Evolutionary conservation across 53 echinoderm and acorn worm genomes (phyloP), one percentile per base, ranked within the genome.

Genomic region (Hippasteria phrygiana): DNA sequence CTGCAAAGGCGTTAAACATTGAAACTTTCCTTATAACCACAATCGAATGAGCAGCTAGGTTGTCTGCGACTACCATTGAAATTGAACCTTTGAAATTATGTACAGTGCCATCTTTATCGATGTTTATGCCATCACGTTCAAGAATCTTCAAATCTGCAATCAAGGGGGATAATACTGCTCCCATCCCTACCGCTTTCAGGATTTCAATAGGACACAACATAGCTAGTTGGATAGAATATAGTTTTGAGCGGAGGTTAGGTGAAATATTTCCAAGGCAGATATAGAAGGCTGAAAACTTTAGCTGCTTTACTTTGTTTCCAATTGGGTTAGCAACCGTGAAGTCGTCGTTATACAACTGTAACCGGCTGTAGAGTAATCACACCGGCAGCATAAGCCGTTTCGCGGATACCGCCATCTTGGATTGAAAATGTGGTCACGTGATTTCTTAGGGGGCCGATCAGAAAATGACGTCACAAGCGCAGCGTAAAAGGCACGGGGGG

Each of bases 1-100:
- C 73, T 27, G 36, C 87, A 87, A 72, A 54, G 51, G 27, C 87
- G 50, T 37, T 9, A 36, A 37, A 36, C 35, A 37, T 87, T 71
- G 12, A 87, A 87, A 54, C 87, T 73, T 71, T 87, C 87, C 53
- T 87, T 55, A 50, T 37, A 72, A 50, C 87, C 83, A 66, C 83
- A 43, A 74, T 46, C n/a, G 16, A 13, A 33, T 63, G 64, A 31
- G 64, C 75, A 74, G 45, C 75, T 45, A 84, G 42, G 70, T 84
- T 84, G 37, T 70, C 87, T 72, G 87, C 87, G 13, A 87, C 87
- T 72, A 87, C 55, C 87, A 87, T 83, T 42, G 83, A 83, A 65
- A 83, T 0, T 7, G 83, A 43, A 31, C 83, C 83, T 69, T 71
- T 87, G 50, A 87, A 87, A 87, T 67, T 84, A 46, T 84, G 67